Evolutionary conservation across 2,888 invertebrate species (phyloP).

Genomic region (Pyrrhia umbra): DNA sequence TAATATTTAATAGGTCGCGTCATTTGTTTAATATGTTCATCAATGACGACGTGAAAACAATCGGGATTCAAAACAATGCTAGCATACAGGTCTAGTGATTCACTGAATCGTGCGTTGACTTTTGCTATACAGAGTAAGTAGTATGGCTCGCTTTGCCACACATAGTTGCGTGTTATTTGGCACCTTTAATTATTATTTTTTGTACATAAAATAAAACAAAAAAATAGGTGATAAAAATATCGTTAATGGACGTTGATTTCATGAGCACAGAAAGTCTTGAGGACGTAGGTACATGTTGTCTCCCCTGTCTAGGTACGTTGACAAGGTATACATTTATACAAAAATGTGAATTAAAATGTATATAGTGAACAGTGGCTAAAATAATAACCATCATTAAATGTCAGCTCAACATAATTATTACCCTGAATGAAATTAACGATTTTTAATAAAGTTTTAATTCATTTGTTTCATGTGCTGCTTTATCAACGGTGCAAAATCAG

Average conservation of each 20-base stretch:
- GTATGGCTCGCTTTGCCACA: constrained; percentile 73
- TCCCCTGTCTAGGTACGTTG: constrained; percentile 81
- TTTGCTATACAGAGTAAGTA: constrained; percentile 68
- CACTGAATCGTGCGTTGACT: constrained; percentile 76
- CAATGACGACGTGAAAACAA: constrained; percentile 80
- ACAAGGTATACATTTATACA: constrained; percentile 5
- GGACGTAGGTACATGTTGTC: constrained; percentile 85
- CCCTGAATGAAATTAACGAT: constrained; percentile 14
- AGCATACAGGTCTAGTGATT: constrained; percentile 80
- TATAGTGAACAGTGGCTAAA: constrained; percentile 2
- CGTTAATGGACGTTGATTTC: constrained; percentile 81
- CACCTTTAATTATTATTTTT: constrained; percentile 58
- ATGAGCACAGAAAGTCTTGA: constrained; percentile 83
- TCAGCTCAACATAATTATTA: not conserved
- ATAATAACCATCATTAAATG: constrained; percentile 3
- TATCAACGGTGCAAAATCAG: constrained; percentile 68
- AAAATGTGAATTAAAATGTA: constrained; percentile 7
- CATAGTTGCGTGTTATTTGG: constrained; percentile 70
- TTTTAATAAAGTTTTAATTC: constrained; percentile 47
- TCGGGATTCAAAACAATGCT: constrained; percentile 82
- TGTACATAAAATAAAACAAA: constrained; percentile 59
- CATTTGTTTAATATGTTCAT: constrained; percentile 79
- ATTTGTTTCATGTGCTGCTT: constrained; percentile 87
- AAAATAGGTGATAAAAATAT: constrained; percentile 54
- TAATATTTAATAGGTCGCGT: constrained; percentile 61